A percentile compares a stretch with the other conserved stretches of the same genome.
Conservation (phyloP, 2,113 vertebrate species). For the Semnornis frantzii region DNA sequence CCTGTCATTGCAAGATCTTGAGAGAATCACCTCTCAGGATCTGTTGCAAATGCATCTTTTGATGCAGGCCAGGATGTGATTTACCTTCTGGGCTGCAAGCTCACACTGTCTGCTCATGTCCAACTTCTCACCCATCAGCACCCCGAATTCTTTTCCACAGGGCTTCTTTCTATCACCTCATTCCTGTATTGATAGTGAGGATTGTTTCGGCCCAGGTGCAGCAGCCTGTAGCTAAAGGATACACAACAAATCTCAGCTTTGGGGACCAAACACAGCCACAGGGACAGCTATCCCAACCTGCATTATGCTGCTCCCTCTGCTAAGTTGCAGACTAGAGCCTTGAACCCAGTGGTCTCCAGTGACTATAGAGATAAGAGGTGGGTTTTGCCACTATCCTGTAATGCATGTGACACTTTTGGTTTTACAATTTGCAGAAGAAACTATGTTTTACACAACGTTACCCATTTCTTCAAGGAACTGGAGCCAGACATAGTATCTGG, state of each 20-base stretch:
- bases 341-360: not conserved
- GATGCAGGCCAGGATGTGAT: no score
- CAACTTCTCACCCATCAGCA: no score
- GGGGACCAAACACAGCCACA: not conserved
- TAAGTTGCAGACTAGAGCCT: not conserved
- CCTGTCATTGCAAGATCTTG: no score
- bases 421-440: not conserved
- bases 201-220: no score
- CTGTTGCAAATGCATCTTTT: no score
- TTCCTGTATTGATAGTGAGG: no score
- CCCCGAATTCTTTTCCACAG: no score
- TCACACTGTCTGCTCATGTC: no score
- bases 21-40: no score
- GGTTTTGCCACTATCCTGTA: not conserved
- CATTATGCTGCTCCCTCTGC: fast-evolving
- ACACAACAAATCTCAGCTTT: not conserved
- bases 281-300: not conserved
- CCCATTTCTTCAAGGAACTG: not conserved
- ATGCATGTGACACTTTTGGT: not conserved
- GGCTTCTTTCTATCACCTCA: no score
- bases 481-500: not conserved
- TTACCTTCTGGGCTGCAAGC: no score
- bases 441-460: not conserved
- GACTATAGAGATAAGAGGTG: not conserved
- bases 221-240: not conserved